Percentiles rank a stretch among this genome's conserved stretches.
phyloP scores from a whole-genome alignment of 2,113 vertebrate genomes.

The Capreolus pygargus region DNA sequence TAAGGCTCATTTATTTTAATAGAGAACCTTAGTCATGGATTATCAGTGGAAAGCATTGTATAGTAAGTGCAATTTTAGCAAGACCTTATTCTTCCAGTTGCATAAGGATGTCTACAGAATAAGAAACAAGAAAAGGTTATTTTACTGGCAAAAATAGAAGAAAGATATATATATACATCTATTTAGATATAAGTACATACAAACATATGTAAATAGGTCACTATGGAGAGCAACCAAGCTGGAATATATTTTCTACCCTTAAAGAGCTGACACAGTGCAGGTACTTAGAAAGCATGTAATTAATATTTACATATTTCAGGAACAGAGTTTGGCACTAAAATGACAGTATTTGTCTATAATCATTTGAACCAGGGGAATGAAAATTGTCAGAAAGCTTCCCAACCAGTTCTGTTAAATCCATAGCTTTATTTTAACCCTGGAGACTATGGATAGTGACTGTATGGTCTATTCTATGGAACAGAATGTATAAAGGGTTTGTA shows the following conservation, averaged over 20 bases:
- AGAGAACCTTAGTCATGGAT: slow-evolving; percentile 4
- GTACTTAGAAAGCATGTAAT: not conserved
- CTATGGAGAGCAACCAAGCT: not conserved
- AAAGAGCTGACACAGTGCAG: not conserved
- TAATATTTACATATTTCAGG: not conserved
- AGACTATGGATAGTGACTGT: not conserved
- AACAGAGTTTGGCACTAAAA: not conserved
- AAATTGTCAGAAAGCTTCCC: not conserved
- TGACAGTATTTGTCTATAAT: not conserved
- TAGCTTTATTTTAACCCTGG: not conserved
- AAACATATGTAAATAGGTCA: not conserved
- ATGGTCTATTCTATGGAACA: not conserved
- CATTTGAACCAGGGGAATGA: not conserved
- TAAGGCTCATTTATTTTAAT: slow-evolving; percentile 50
- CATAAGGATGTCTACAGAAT: not conserved
- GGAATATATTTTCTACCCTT: not conserved
- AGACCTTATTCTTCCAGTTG: not conserved
- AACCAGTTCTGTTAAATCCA: not conserved
- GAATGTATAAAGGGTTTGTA: not conserved
- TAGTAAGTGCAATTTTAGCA: not conserved
- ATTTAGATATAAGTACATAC: not conserved
- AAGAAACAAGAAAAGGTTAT: not conserved
- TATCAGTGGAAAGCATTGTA: slow-evolving; percentile 18
- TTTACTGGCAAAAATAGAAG: not conserved
- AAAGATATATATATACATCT: not conserved